Conservation (phyloP, 2,113 vertebrate genomes). For the Hypanus sabinus region DNA sequence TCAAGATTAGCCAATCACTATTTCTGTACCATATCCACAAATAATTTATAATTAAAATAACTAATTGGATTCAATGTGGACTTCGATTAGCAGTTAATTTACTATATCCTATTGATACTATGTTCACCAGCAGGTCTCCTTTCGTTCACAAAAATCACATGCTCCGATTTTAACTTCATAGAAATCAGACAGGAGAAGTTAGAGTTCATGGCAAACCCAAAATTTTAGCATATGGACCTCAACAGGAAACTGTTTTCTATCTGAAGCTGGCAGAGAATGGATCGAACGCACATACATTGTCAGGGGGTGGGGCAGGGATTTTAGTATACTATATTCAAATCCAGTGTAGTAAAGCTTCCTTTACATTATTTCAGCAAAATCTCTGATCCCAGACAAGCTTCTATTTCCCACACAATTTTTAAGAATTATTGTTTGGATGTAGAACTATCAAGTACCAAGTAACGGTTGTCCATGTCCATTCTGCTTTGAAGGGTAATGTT, state of each 20-base stretch:
- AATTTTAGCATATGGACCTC: neutral
- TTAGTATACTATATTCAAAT: neutral
- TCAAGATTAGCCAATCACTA: neutral
- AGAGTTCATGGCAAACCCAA: neutral
- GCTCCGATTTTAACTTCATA: neutral
- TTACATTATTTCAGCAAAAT: neutral
- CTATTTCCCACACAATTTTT: neutral
- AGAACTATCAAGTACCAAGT: neutral
- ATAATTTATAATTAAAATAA: neutral
- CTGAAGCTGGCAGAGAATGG: neutral
- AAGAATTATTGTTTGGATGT: neutral
- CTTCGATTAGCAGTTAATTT: neutral
- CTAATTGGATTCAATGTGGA: neutral
- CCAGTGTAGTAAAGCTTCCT: neutral
- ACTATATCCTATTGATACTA: neutral
- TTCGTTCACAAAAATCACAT: neutral
- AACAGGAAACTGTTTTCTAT: neutral
- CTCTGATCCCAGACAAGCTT: neutral
- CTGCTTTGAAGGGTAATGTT: neutral
- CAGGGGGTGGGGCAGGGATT: neutral
- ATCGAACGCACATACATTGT: neutral
- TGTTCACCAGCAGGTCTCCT: neutral
- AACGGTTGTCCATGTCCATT: neutral
- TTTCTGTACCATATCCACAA: neutral
- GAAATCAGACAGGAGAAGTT: neutral